A percentile compares a stretch with the other conserved stretches of the same genome.
Conservation (phyloP, 1,140 invertebrate genomes). For the Drosophila parvula region DNA sequence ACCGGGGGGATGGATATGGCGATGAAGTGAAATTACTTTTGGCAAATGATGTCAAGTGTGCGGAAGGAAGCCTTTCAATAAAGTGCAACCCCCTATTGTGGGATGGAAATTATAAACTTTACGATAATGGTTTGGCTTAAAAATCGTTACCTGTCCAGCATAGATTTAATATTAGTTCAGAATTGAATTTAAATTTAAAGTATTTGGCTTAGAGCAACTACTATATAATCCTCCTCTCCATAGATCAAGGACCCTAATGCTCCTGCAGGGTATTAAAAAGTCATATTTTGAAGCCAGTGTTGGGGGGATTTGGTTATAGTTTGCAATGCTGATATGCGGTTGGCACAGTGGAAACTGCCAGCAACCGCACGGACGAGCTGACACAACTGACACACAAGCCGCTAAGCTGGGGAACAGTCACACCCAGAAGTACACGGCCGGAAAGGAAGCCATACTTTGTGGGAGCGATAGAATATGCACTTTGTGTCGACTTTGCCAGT, state of each 20-base stretch:
- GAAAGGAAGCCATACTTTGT: background rate
- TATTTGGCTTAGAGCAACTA: background rate
- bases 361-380: conserved; percentile 19
- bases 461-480: conserved; percentile 16
- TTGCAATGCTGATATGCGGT: conserved; percentile 47
- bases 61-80: background rate
- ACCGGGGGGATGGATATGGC: background rate
- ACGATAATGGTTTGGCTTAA: background rate
- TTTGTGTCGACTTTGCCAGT: conserved; percentile 31
- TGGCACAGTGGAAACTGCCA: conserved; percentile 17
- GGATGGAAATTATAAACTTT: background rate
- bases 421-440: conserved; percentile 12
- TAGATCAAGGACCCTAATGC: background rate
- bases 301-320: conserved; percentile 34
- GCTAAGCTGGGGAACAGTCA: conserved; percentile 26
- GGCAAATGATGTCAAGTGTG: background rate
- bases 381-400: conserved; percentile 24
- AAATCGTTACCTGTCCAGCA: background rate
- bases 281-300: conserved; percentile 28
- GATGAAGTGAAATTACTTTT: conserved; percentile 11
- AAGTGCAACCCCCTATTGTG: background rate
- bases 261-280: conserved; percentile 25
- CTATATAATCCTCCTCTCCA: background rate
- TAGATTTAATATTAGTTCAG: background rate
- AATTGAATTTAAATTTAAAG: background rate